These are phyloP conservation scores for Drosophila sechellia DNA, from an alignment of 1,140 invertebrate species.

Conservation along the genomic window DNA sequence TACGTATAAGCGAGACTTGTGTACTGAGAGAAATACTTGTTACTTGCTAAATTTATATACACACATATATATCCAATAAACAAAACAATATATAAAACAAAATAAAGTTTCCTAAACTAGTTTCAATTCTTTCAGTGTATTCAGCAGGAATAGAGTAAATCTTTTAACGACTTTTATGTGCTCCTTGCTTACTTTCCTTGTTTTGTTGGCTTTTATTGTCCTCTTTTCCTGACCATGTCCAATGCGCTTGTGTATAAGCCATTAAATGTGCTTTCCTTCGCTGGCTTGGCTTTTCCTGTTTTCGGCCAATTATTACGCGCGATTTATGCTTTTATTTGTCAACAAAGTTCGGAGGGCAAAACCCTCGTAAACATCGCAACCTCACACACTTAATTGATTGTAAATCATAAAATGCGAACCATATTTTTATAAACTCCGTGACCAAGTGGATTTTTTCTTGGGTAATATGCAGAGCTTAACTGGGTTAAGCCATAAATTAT, in stretches of 20 bases:
- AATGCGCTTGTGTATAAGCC: slow-evolving; percentile 68
- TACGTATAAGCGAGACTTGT: slow-evolving; percentile 1
- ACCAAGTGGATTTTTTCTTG: slow-evolving; percentile 13
- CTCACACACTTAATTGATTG: slow-evolving; percentile 48
- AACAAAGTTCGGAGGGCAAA: slow-evolving; percentile 32
- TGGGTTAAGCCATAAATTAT: slow-evolving; percentile 2
- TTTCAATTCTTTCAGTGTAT: not conserved
- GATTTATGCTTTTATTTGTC: slow-evolving; percentile 83
- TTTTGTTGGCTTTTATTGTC: slow-evolving; percentile 42
- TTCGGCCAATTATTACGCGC: slow-evolving; percentile 81
- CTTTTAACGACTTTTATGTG: slow-evolving; percentile 72
- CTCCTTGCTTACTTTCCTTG: slow-evolving; percentile 19
- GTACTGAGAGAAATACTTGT: not conserved
- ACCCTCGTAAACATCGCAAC: slow-evolving; percentile 23
- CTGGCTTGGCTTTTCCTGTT: slow-evolving; percentile 53
- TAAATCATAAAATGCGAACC: slow-evolving; percentile 39
- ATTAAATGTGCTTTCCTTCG: slow-evolving; percentile 70
- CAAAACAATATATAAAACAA: too few relatives aligned
- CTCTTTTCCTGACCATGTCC: slow-evolving; percentile 46
- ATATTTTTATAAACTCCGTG: slow-evolving; percentile 46
- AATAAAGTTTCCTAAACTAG: too few relatives aligned
- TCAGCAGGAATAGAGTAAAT: slow-evolving; percentile 61
- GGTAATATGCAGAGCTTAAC: slow-evolving; percentile 7
- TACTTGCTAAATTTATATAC: too few relatives aligned
- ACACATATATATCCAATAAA: not conserved